Conservation (phyloP, 2,888 invertebrate species). For the Galerucella pusilla region DNA sequence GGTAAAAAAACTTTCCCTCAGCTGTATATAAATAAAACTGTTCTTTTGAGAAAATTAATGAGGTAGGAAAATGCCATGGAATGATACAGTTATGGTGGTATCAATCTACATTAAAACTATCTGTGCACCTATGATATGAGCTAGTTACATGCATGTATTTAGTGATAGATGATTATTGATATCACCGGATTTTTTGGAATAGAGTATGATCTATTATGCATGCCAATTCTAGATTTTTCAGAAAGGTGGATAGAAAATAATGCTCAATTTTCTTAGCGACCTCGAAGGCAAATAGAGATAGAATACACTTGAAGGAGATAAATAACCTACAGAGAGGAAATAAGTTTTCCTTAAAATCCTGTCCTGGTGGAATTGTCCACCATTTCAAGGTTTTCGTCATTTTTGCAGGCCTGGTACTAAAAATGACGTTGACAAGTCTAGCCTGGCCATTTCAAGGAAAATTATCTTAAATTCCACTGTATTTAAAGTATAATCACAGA, state of each 20-base stretch:
- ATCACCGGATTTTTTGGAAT: not conserved
- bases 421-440: no score
- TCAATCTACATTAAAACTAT: not conserved
- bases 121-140: not conserved
- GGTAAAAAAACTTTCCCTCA: not conserved
- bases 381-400: no score
- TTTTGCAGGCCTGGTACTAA: no score
- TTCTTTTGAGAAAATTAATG: not conserved
- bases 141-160: not conserved
- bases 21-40: constrained; percentile 13
- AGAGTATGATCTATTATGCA: not conserved
- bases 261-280: no score
- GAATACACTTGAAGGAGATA: no score
- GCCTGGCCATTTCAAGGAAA: no score
- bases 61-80: not conserved
- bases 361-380: no score
- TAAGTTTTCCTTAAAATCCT: no score
- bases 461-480: no score
- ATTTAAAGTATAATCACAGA: no score
- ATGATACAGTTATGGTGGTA: not conserved
- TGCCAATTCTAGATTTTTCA: not conserved
- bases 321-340: no score
- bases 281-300: no score
- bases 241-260: not conserved
- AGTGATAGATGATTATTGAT: not conserved